phyloP scores from a whole-genome alignment of 2,888 invertebrate species.

The Limnephilus lunatus region DNA sequence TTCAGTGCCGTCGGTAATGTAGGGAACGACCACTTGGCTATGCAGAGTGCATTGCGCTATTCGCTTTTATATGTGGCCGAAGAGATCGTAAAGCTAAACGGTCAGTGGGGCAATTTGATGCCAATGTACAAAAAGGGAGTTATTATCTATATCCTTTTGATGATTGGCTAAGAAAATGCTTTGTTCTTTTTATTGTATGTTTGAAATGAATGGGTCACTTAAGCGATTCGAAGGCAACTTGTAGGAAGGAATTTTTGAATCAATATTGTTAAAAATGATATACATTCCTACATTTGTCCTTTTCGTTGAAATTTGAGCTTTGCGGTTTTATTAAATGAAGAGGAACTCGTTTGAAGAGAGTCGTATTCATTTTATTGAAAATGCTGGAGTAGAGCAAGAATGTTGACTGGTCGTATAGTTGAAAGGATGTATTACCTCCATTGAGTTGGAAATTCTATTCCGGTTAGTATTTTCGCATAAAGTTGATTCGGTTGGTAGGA shows the following conservation, averaged over 20 bases:
- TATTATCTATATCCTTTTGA: not conserved
- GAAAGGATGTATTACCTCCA: not conserved
- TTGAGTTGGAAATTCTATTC: not conserved
- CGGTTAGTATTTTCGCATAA: not conserved
- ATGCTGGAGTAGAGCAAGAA: not conserved
- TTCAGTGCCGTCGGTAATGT: constrained; percentile 35
- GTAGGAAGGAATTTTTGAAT: not conserved
- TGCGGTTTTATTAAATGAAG: not conserved
- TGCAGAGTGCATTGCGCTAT: constrained; percentile 45
- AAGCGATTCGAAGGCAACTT: not conserved
- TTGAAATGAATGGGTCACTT: not conserved
- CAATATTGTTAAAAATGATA: not conserved
- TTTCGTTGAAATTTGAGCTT: not conserved
- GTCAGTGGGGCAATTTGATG: not conserved
- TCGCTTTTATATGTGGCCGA: constrained; percentile 36
- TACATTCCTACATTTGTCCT: not conserved
- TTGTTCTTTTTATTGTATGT: not conserved
- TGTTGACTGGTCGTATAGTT: not conserved
- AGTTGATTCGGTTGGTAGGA: not conserved
- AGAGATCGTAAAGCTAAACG: constrained; percentile 7
- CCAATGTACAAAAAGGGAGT: not conserved
- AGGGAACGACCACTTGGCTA: constrained; percentile 40
- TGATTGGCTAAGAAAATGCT: not conserved
- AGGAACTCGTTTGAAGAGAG: not conserved
- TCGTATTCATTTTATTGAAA: not conserved